These are phyloP conservation scores for Conops quadrifasciatus DNA, from an alignment of 2,888 invertebrate species.

Conservation along the genomic window DNA sequence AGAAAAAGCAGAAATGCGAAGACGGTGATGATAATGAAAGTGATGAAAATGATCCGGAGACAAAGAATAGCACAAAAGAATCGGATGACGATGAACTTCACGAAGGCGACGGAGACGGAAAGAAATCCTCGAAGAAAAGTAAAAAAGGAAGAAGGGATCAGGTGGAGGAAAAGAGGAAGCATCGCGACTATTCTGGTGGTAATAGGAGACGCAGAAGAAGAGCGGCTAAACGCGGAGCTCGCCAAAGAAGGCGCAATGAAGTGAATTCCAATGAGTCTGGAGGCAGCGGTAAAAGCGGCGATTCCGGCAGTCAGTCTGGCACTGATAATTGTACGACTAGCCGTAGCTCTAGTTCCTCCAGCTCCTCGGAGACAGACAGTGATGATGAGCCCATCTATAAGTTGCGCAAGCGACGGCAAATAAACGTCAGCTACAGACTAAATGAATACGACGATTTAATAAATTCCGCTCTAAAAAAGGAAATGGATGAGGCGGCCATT, in stretches of 20 bases:
- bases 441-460: constrained; percentile 97
- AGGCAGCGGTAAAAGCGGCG: constrained; percentile 47
- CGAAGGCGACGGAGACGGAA: constrained; percentile 41
- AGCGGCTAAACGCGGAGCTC: constrained; percentile 51
- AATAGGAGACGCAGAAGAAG: constrained; percentile 48
- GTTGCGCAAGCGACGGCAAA: constrained; percentile 79
- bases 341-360: constrained; percentile 43
- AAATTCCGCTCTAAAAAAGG: constrained; percentile 84
- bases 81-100: constrained; percentile 38
- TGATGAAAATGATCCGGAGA: constrained; percentile 37
- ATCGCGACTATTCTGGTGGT: constrained; percentile 52
- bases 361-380: constrained; percentile 55
- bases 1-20: constrained; percentile 38
- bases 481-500: constrained; percentile 78
- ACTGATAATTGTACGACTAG: constrained; percentile 45
- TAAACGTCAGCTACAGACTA: constrained; percentile 84
- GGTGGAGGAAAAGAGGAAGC: constrained; percentile 54
- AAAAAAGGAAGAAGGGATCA: constrained; percentile 36
- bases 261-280: constrained; percentile 38
- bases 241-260: constrained; percentile 48
- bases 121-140: constrained; percentile 34
- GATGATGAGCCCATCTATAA: constrained; percentile 85
- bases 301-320: constrained; percentile 49
- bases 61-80: constrained; percentile 36
- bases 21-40: constrained; percentile 36